Percentiles rank a stretch among this genome's conserved stretches.
Conservation (phyloP, 1,140 invertebrate genomes). For the Galendromus occidentalis region DNA sequence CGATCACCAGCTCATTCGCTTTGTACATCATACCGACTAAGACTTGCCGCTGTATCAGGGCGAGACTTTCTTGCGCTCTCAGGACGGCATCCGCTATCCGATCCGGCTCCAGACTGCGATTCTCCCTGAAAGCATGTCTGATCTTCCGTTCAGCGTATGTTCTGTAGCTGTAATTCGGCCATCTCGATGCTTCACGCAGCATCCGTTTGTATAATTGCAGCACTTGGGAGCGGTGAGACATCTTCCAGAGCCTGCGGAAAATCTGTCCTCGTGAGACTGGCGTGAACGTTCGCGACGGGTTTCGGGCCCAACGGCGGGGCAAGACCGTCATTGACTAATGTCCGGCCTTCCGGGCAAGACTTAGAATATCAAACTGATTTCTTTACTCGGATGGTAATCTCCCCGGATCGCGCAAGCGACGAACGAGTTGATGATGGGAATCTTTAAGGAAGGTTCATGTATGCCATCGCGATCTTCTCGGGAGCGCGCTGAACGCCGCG, state of each 20-base stretch:
- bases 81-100: neutral
- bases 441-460: too few relatives aligned
- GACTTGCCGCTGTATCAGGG: neutral
- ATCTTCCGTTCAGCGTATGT: neutral
- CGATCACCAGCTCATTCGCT: neutral
- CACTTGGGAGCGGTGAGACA: neutral
- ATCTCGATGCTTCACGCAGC: neutral
- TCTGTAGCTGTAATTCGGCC: slow-evolving; percentile 9
- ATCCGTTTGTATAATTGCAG: neutral
- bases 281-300: too few relatives aligned
- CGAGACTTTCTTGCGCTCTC: neutral
- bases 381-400: too few relatives aligned
- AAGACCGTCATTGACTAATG: too few relatives aligned
- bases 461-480: too few relatives aligned
- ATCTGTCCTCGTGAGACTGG: too few relatives aligned
- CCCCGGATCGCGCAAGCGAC: too few relatives aligned
- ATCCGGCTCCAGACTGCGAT: neutral
- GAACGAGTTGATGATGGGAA: too few relatives aligned
- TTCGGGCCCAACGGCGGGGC: too few relatives aligned
- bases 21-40: neutral
- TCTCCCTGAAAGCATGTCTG: neutral
- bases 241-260: neutral
- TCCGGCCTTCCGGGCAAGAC: too few relatives aligned
- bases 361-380: too few relatives aligned
- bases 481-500: too few relatives aligned